Percentiles rank a stretch among this genome's conserved stretches.
These are phyloP conservation scores for Coptodon bakossiorum DNA, from an alignment of 2,113 vertebrate species.

Conservation along the genomic window DNA sequence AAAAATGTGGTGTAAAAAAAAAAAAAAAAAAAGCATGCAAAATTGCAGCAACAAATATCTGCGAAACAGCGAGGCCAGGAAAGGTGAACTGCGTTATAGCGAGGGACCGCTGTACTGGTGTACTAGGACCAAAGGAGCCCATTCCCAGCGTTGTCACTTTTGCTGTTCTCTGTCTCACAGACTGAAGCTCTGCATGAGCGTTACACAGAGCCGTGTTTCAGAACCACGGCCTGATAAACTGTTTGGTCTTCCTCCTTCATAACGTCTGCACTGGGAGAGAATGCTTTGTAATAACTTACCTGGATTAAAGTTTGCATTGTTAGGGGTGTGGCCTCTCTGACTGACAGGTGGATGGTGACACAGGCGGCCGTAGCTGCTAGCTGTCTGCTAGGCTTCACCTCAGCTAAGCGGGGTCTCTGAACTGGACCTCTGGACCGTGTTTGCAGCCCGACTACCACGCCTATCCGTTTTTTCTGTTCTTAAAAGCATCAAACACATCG, in stretches of 20 bases:
- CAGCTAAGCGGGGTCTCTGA: background rate
- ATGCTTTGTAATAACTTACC: background rate
- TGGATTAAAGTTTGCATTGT: background rate
- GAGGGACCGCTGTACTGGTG: background rate
- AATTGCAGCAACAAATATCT: background rate
- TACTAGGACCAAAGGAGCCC: fast-evolving
- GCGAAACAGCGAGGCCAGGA: background rate
- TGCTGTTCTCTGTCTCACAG: background rate
- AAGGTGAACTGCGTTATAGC: background rate
- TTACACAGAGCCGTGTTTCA: background rate
- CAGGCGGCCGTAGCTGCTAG: background rate
- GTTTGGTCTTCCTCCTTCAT: background rate
- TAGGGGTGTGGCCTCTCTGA: background rate
- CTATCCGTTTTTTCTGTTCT: background rate
- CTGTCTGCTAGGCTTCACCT: background rate
- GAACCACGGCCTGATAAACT: background rate
- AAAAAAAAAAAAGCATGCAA: background rate
- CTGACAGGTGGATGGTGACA: background rate
- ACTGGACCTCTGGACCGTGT: background rate
- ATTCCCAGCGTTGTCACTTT: background rate
- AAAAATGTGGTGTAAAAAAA: no score
- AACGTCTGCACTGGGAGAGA: background rate
- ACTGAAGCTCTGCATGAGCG: background rate
- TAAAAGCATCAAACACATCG: background rate
- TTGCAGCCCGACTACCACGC: background rate